Conservation (phyloP, 2,797 vertebrate genomes). For the Peromyscus attwateri region DNA sequence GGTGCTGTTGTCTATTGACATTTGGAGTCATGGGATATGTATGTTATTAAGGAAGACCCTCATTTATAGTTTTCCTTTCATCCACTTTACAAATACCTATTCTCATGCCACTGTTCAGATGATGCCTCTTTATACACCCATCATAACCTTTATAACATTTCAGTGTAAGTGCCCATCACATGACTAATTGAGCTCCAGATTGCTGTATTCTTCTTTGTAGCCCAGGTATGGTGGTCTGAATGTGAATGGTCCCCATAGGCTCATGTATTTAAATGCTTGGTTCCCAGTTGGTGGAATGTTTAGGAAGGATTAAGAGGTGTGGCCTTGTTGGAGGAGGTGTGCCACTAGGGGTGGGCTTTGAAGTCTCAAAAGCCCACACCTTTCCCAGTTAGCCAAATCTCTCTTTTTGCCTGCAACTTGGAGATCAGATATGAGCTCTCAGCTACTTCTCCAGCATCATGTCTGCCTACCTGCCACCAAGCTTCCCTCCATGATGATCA, state of each 20-base stretch:
- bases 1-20: background rate
- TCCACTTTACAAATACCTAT: background rate
- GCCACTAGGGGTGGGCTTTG: background rate
- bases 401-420: background rate
- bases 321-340: background rate
- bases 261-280: background rate
- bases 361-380: background rate
- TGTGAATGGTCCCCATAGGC: background rate
- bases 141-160: background rate
- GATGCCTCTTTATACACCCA: background rate
- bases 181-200: background rate
- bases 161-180: background rate
- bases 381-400: background rate
- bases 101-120: background rate
- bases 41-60: background rate
- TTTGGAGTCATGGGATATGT: background rate
- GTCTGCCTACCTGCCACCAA: background rate
- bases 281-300: background rate
- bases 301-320: background rate
- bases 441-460: background rate
- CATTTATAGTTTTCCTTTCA: background rate
- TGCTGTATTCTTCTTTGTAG: slow-evolving; percentile 5
- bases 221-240: background rate
- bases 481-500: too few species aligned
- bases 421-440: background rate